Percentiles rank a stretch among this genome's conserved stretches.
phyloP scores from a whole-genome alignment of 2,797 vertebrate genomes.

The Phoebastria nigripes region DNA sequence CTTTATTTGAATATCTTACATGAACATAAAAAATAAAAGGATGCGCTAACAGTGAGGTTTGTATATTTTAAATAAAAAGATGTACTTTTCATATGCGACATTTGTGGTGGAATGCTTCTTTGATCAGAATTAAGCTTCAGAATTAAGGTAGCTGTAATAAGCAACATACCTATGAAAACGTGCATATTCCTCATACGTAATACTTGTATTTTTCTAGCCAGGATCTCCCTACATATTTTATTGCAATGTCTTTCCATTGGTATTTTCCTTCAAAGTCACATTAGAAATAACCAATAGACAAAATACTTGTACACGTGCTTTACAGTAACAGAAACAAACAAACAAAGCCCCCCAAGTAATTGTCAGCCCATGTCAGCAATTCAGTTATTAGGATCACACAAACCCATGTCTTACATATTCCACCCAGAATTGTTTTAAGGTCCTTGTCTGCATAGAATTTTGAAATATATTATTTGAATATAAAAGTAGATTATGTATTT shows the following conservation, averaged over 20 bases:
- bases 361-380: slow-evolving; percentile 66
- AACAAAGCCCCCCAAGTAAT: slow-evolving; percentile 37
- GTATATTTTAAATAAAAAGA: neutral
- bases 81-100: rapidly evolving
- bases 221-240: neutral
- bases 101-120: slow-evolving; percentile 47
- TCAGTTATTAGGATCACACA: slow-evolving; percentile 68
- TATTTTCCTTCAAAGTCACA: slow-evolving; percentile 7
- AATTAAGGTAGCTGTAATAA: neutral
- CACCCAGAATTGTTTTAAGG: slow-evolving; percentile 76
- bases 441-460: slow-evolving; percentile 72
- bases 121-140: neutral
- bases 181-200: neutral
- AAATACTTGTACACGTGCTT: neutral
- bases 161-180: neutral
- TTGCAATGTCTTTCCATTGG: neutral
- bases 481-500: slow-evolving; percentile 84
- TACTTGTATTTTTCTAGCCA: neutral
- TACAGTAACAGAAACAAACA: slow-evolving; percentile 35
- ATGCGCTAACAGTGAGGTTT: neutral
- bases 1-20: neutral
- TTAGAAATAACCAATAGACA: neutral
- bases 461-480: slow-evolving; percentile 82
- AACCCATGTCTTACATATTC: slow-evolving; percentile 63
- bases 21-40: neutral